Percentiles rank a stretch among this genome's conserved stretches.
phyloP scores from a whole-genome alignment of 2,113 vertebrate genomes.

The Uria aalge region DNA sequence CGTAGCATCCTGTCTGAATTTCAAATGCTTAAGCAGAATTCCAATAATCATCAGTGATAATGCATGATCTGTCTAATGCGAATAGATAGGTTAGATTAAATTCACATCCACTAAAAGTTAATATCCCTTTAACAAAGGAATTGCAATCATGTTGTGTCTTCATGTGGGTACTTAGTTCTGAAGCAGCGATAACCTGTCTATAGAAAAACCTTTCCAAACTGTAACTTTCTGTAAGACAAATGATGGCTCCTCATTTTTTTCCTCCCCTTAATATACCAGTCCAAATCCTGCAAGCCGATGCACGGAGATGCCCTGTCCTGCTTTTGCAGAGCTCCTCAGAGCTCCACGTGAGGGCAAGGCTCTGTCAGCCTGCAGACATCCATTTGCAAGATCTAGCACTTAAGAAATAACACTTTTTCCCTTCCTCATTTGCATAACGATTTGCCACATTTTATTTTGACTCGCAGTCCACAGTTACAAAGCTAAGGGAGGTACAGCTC shows the following conservation, averaged over 20 bases:
- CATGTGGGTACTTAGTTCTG: background rate
- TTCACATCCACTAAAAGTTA: constrained; percentile 1
- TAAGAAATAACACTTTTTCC: constrained; percentile 7
- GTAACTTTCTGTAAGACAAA: background rate
- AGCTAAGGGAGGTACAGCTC: background rate
- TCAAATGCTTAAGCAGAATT: background rate
- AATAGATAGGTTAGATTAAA: constrained; percentile 17
- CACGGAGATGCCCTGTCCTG: background rate
- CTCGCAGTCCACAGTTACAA: background rate
- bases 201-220: background rate
- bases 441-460: constrained; percentile 34
- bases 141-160: background rate
- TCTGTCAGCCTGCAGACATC: constrained; percentile 13
- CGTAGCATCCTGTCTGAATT: background rate
- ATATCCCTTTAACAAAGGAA: background rate
- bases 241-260: background rate
- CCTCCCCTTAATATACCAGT: background rate
- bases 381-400: background rate
- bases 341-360: background rate
- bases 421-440: background rate
- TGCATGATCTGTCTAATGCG: background rate
- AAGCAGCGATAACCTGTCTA: background rate
- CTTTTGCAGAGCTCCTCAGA: background rate
- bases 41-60: constrained; percentile 8
- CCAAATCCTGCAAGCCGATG: background rate